Conservation (phyloP, 2,797 vertebrate species). For the Malurus leucopterus region DNA sequence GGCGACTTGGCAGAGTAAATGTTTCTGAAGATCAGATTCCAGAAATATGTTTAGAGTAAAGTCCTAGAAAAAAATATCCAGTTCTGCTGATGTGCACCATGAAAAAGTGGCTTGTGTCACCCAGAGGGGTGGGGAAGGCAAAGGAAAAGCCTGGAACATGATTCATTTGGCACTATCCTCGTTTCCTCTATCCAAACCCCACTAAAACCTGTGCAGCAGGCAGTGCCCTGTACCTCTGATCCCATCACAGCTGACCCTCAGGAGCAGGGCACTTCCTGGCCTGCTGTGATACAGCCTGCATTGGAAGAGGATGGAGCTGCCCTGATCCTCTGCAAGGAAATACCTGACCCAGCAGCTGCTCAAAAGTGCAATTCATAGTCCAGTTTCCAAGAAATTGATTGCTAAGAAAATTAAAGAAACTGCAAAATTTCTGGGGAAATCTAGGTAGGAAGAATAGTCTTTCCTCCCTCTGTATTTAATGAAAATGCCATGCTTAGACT, state of each 20-base stretch:
- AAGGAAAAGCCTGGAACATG: conserved; percentile 26
- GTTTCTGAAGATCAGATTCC: conserved; percentile 17
- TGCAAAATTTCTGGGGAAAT: background rate
- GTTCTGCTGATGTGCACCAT: background rate
- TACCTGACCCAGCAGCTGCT: background rate
- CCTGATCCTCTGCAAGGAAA: background rate
- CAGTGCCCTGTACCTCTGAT: background rate
- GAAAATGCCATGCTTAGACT: background rate
- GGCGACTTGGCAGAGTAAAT: background rate
- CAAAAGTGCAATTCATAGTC: background rate
- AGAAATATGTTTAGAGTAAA: conserved; percentile 37
- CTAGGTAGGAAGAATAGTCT: background rate
- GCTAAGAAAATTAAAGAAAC: background rate
- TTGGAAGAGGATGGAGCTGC: background rate
- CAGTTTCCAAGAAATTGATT: background rate
- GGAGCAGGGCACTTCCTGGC: background rate
- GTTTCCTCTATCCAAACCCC: background rate
- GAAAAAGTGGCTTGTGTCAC: conserved; percentile 17
- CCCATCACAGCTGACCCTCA: background rate
- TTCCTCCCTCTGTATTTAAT: background rate
- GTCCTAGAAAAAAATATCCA: conserved; percentile 32
- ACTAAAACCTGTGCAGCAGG: background rate
- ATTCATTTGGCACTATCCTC: background rate
- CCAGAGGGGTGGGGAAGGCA: conserved; percentile 6
- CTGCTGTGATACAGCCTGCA: background rate